These are phyloP conservation scores for Antechinus flavipes DNA, from an alignment of 2,113 vertebrate species.

Conservation along the genomic window DNA sequence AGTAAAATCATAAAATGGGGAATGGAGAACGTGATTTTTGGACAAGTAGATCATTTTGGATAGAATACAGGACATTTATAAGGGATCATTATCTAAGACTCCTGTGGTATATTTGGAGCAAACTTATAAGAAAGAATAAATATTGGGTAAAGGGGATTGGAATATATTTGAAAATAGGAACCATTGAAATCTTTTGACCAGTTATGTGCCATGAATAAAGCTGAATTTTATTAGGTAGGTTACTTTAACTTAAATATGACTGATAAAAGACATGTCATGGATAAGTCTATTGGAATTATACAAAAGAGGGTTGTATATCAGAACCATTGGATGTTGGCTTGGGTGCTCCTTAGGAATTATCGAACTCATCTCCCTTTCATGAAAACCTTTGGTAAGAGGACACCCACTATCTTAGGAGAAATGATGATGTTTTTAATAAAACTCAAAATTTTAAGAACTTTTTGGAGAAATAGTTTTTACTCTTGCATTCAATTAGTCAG, in stretches of 20 bases:
- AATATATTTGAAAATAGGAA: background rate
- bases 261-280: background rate
- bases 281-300: background rate
- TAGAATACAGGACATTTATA: background rate
- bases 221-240: background rate
- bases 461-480: background rate
- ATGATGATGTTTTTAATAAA: background rate
- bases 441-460: background rate
- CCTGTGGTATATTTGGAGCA: background rate
- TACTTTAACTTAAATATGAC: background rate
- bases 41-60: background rate
- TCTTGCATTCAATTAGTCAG: background rate
- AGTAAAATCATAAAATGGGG: background rate
- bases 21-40: background rate
- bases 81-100: background rate
- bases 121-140: background rate
- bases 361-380: background rate
- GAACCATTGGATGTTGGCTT: background rate
- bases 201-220: background rate
- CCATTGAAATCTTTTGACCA: background rate
- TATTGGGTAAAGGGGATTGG: background rate
- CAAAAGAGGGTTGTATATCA: background rate
- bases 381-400: background rate
- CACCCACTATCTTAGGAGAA: background rate
- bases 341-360: background rate